phyloP scores from a whole-genome alignment of 2,888 invertebrate genomes.

The Himalopsyche japonica region DNA sequence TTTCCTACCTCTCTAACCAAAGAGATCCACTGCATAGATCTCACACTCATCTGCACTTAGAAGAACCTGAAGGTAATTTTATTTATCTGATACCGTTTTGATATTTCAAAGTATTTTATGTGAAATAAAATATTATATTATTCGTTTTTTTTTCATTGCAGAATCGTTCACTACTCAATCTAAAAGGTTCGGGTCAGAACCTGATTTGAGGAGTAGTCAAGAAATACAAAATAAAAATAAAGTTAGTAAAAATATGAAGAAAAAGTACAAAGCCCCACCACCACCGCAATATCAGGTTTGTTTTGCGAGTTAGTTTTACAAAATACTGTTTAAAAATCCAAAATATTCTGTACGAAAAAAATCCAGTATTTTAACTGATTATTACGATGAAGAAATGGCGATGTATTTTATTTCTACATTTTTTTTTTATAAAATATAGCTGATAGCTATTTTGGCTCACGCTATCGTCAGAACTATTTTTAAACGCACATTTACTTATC shows the following conservation, averaged over 20 bases:
- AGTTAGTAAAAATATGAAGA: slow-evolving; percentile 64
- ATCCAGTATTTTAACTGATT: slow-evolving; percentile 32
- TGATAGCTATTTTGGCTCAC: too few relatives aligned
- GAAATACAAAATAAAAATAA: slow-evolving; percentile 46
- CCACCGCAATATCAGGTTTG: slow-evolving; percentile 59
- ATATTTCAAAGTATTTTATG: background rate
- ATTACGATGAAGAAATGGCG: too few relatives aligned
- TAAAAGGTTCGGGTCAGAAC: slow-evolving; percentile 74
- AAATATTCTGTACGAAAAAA: background rate
- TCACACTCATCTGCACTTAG: slow-evolving; percentile 55
- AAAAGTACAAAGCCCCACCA: slow-evolving; percentile 78
- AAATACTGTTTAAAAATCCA: background rate
- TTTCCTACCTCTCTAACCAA: slow-evolving; percentile 36
- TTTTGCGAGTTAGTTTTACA: background rate
- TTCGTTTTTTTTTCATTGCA: slow-evolving; percentile 33
- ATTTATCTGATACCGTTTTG: background rate
- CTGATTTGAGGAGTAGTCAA: slow-evolving; percentile 64
- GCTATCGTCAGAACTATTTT: too few relatives aligned
- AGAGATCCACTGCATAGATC: slow-evolving; percentile 57
- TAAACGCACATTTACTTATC: too few relatives aligned
- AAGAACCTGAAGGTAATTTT: slow-evolving; percentile 51
- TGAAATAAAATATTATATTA: too few relatives aligned
- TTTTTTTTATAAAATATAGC: too few relatives aligned
- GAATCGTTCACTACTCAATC: slow-evolving; percentile 47
- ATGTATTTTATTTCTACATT: too few relatives aligned